Conservation (phyloP, 2,888 invertebrate genomes). For the Eristalinus sepulchralis region DNA sequence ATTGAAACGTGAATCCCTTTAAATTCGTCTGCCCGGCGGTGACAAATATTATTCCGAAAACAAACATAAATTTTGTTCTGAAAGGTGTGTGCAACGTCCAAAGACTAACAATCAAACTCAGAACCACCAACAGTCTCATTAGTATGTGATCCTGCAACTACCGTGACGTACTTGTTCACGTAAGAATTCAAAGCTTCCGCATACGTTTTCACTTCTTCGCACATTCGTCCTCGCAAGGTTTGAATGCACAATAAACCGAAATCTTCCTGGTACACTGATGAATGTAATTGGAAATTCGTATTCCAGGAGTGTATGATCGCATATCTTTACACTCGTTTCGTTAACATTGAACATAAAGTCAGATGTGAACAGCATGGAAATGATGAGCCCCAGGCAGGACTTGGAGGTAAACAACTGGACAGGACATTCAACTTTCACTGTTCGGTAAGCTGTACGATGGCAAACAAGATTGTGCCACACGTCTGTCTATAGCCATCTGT, state of each 20-base stretch:
- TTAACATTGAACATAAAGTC: constrained; percentile 24
- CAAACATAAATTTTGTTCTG: background rate
- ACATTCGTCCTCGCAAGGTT: background rate
- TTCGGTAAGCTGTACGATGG: background rate
- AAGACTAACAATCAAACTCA: background rate
- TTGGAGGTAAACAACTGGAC: background rate
- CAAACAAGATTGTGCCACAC: background rate
- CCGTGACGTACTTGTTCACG: background rate
- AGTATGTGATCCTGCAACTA: background rate
- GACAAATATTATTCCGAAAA: background rate
- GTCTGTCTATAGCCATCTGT: background rate
- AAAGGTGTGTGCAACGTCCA: background rate
- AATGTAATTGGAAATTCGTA: constrained; percentile 13
- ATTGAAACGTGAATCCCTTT: background rate
- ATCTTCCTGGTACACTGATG: background rate
- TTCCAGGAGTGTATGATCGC: constrained; percentile 7
- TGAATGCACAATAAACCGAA: background rate
- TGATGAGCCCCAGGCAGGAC: constrained; percentile 8
- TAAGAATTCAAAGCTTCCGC: background rate
- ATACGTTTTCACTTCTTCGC: background rate
- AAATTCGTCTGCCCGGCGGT: background rate
- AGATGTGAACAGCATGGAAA: constrained; percentile 31
- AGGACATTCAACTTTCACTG: background rate
- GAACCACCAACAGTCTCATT: background rate
- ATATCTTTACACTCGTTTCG: constrained; percentile 10